Base-by-base conservation (phyloP, 2,888 invertebrate species). In the Ormyrus thymus region DNA sequence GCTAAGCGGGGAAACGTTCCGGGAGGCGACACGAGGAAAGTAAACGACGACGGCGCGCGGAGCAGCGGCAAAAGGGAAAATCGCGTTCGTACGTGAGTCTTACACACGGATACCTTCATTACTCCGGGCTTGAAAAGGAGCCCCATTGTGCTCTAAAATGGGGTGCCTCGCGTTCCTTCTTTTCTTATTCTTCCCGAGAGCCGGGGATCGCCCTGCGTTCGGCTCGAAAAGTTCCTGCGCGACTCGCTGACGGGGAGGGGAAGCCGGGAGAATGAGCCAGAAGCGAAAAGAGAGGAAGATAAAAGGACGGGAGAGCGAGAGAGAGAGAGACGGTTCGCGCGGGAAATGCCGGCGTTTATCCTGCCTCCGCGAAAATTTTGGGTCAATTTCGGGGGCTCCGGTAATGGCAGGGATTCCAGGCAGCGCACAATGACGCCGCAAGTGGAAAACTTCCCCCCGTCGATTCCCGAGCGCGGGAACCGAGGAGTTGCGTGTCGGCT, bases 91-190 rank as follows among this genome's bases (percentile, higher is more conserved):
- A 43, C 13, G 62, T 79, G 84, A 84, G 82, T 82, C 84, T 83
- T 83, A 84, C 84, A 84, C 84, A 86, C 84, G 83, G 83, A 86
- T 85, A 86, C 84, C 84, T 86, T 86, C 87, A 86, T 87, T 87
- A 86, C 86, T 85, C 84, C 84, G 83, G 82, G 85, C 83, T 84
- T 85, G 84, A 86, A 87, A 86, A 85, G 84, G 72, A 73, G 65
- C 81, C 84, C 85, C 84, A 87, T 87, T 87, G 87, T 87, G 82
- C 84, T 85, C 79, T 85, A 87, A 69, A 87, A 86, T 86, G 85
- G 86, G 86, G 85, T 87, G 83, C 83, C 84, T 83, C 72, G 82
- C 81, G 78, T 78, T 80, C 80, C 62, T 62, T 75, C 45, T 56
- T 61, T 43, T 45, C 11, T 71, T 61, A 48, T 56, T 15, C 43